Base-by-base conservation (phyloP, 2,113 vertebrate genomes). In the Callipepla californica region DNA sequence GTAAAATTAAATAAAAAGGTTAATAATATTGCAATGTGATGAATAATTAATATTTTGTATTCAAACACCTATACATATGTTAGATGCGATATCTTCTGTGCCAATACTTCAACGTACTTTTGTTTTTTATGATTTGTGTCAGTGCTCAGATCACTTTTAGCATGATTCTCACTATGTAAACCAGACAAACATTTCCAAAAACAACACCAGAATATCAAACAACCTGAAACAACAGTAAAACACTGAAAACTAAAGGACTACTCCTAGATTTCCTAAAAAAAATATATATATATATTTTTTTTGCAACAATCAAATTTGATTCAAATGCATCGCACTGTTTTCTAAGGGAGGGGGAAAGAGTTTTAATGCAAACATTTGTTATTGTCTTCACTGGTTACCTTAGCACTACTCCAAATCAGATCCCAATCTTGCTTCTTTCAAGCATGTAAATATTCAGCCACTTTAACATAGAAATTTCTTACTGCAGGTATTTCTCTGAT, bases 401-500 rank as follows among this genome's bases (percentile, higher is more conserved):
- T 26, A 65, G 67, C 25, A 28, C n/a, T 81, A 55, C 30, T 88
- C 83, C 62, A 19, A 7, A 5, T 75, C 58, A 93, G 84, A 86
- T 21, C 36, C 63, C 45, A 69, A 63, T 30, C 74, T 62, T 63
- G 21, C 48, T 66, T 87, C 42, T 36, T 82, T 59, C 67, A 92
- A 53, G 48, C 50, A 30, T 21, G 81, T 18, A 84, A 84, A 94
- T 80, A 77, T 77, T 57, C 81, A 85, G 45, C 16, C 67, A 53
- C 48, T 85, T 94, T 23, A 55, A 79, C 72, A 82, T 25, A 45
- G 81, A 63, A 92, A 88, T 76, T 13, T 57, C 66, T 80, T 80
- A 69, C 74, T 79, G 87, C 62, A 95, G 84, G 89, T 89, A 96
- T 25, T 84, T 30, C 58, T 90, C 89, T 94, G 90, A 95, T 96